phyloP scores from a whole-genome alignment of 2,113 vertebrate genomes.

The Aix galericulata region DNA sequence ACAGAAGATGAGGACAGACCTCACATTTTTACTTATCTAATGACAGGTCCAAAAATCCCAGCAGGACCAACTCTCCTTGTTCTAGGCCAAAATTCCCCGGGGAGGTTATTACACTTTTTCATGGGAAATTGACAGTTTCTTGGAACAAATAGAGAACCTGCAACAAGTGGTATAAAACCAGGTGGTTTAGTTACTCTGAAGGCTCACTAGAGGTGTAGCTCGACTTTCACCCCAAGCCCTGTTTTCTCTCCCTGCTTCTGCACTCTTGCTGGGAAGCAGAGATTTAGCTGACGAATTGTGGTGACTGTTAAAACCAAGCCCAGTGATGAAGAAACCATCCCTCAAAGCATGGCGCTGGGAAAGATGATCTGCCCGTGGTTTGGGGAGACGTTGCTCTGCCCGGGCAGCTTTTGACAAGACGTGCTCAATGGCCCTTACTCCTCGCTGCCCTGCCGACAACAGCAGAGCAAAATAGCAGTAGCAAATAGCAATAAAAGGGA shows the following conservation, averaged over 20 bases:
- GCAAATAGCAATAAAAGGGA: slow-evolving; percentile 11
- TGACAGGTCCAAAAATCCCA: background rate
- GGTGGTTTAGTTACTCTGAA: background rate
- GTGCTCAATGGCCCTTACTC: background rate
- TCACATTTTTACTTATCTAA: background rate
- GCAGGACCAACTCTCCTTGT: background rate
- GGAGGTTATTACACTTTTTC: background rate
- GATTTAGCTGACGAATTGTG: background rate
- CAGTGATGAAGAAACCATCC: background rate
- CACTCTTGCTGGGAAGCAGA: background rate
- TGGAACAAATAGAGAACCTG: background rate
- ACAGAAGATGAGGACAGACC: background rate
- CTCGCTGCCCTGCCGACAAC: background rate
- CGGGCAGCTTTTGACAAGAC: background rate
- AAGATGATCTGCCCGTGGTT: background rate
- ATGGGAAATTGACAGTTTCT: background rate
- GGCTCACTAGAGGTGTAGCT: background rate
- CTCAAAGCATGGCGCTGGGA: background rate
- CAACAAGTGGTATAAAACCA: background rate
- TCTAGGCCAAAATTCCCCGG: background rate
- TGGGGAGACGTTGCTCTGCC: background rate
- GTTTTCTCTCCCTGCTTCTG: background rate
- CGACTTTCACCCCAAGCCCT: background rate
- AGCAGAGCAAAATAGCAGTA: background rate
- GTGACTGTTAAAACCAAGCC: background rate